Evolutionary conservation across 1,140 invertebrate species (phyloP).

Genomic region (Acromyrmex echinatior): DNA sequence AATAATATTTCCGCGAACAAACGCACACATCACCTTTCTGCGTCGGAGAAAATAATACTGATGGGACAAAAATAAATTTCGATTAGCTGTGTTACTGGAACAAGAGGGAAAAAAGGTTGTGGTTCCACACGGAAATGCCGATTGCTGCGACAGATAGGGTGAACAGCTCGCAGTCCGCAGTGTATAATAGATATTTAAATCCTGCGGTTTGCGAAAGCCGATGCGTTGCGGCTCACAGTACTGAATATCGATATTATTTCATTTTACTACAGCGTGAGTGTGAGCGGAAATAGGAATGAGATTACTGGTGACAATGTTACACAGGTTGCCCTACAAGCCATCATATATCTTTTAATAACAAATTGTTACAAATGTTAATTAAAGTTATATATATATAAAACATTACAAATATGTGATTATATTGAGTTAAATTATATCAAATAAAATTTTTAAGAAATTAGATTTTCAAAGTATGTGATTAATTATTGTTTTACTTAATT

Average conservation of each 20-base stretch:
- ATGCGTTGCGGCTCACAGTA: conserved; percentile 66
- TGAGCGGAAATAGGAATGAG: conserved; percentile 37
- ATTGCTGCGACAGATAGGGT: conserved; percentile 69
- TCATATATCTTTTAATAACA: conserved; percentile 3
- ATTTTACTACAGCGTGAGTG: conserved; percentile 52
- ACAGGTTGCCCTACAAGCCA: neutral
- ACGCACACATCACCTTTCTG: conserved; percentile 6
- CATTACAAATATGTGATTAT: neutral
- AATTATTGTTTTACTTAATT: neutral
- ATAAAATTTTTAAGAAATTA: neutral
- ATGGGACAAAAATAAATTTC: conserved; percentile 64
- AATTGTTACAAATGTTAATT: neutral
- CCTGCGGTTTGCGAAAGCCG: conserved; percentile 79
- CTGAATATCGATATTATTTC: conserved; percentile 82
- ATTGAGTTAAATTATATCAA: neutral
- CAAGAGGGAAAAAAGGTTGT: conserved; percentile 31
- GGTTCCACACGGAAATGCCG: conserved; percentile 51
- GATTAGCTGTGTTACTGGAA: conserved; percentile 13
- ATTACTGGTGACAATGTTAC: conserved; percentile 17
- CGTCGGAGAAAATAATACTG: conserved; percentile 35
- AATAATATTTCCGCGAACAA: conserved; percentile 47
- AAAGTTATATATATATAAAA: neutral
- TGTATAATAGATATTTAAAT: conserved; percentile 85
- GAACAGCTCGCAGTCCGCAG: conserved; percentile 58
- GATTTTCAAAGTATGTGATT: neutral